These are phyloP conservation scores for Galaxias olidus DNA, from an alignment of 2,797 vertebrate genomes.

Conservation along the genomic window DNA sequence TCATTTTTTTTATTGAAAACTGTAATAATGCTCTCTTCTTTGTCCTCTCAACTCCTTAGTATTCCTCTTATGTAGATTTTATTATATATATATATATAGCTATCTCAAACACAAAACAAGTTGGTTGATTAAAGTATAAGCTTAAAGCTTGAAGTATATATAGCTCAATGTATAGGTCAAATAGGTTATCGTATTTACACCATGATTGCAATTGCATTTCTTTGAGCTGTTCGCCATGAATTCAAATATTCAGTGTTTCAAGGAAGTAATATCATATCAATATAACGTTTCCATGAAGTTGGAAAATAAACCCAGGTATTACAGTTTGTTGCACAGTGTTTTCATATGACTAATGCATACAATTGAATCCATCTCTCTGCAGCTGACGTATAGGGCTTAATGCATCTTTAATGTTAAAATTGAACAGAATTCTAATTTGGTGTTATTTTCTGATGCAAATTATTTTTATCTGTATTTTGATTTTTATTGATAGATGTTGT, in stretches of 20 bases:
- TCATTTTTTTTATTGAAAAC: constrained; percentile 16
- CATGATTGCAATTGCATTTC: constrained; percentile 11
- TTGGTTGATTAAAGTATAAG: constrained; percentile 2
- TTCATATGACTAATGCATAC: constrained; percentile 25
- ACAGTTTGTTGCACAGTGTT: constrained; percentile 8
- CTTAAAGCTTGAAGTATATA: constrained; percentile 17
- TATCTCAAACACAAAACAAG: constrained; percentile 23
- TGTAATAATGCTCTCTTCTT: constrained; percentile 19
- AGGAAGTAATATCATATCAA: too few relatives aligned
- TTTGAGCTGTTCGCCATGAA: constrained; percentile 4
- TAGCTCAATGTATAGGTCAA: constrained; percentile 37
- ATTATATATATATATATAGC: constrained; percentile 33
- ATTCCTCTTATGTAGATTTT: constrained; percentile 10
- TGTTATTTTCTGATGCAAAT: constrained; percentile 3
- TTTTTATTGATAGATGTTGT: constrained; percentile 44
- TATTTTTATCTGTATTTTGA: constrained; percentile 10
- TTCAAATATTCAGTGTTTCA: constrained; percentile 5
- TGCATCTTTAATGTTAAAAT: constrained; percentile 9
- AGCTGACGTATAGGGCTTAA: constrained; percentile 7
- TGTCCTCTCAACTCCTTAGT: constrained; percentile 5
- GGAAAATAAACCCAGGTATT: constrained; percentile 12
- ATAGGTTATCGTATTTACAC: constrained; percentile 15
- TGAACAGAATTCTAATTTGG: background rate
- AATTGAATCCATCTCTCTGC: constrained; percentile 8
- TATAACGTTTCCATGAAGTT: constrained; percentile 16